Evolutionary conservation across 2,888 invertebrate species (phyloP).

Genomic region (Rapana venosa): DNA sequence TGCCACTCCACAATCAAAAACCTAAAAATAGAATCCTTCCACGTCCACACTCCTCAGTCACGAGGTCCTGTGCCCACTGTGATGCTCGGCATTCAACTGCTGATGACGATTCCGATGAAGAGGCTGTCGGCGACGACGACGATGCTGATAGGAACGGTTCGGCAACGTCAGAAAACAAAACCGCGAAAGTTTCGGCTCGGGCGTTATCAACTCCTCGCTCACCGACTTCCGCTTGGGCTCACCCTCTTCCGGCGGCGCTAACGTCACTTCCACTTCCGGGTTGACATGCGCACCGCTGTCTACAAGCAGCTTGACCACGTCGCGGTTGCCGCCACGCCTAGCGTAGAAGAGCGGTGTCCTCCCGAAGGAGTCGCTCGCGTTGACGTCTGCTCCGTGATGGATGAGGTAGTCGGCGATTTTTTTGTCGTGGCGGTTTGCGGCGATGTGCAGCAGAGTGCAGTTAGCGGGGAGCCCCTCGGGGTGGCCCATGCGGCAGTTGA

Average conservation of each 20-base stretch:
- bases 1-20: neutral
- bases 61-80: neutral
- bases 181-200: slow-evolving; percentile 17
- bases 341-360: slow-evolving; percentile 63
- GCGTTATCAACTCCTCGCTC: slow-evolving; percentile 19
- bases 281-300: slow-evolving; percentile 53
- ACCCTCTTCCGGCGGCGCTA: no score
- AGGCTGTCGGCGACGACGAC: slow-evolving; percentile 15
- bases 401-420: slow-evolving; percentile 61
- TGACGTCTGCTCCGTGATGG: slow-evolving; percentile 59
- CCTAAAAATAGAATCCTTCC: neutral
- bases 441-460: slow-evolving; percentile 63
- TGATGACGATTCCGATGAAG: neutral
- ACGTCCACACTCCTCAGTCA: neutral
- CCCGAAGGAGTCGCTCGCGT: slow-evolving; percentile 58
- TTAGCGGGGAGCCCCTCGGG: slow-evolving; percentile 63
- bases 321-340: slow-evolving; percentile 52
- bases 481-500: slow-evolving; percentile 65
- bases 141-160: slow-evolving; percentile 27
- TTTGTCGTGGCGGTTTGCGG: slow-evolving; percentile 61
- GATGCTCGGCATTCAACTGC: neutral
- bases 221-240: neutral
- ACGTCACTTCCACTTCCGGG: slow-evolving; percentile 20
- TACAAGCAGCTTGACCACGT: slow-evolving; percentile 55
- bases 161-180: slow-evolving; percentile 37